These are phyloP conservation scores for Palythoa grandiflora DNA, from an alignment of 92 coral and sea anemone species.

Conservation along the genomic window DNA sequence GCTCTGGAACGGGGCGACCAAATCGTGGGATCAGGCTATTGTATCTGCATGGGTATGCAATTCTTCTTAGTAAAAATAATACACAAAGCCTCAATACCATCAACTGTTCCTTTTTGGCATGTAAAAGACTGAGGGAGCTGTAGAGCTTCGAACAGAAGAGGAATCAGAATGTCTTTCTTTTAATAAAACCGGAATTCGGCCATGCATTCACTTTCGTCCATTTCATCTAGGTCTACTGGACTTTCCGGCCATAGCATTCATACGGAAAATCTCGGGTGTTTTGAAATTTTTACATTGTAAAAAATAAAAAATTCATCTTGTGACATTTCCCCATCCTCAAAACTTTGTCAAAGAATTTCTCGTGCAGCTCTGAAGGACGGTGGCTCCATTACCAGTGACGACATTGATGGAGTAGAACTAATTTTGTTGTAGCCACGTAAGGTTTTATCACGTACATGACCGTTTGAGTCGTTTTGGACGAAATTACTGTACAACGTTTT, in stretches of 20 bases:
- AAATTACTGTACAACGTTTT: no score
- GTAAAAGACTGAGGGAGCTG: conserved; percentile 32
- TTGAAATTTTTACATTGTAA: conserved; percentile 15
- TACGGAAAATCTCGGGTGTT: conserved; percentile 45
- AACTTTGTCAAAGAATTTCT: conserved; percentile 31
- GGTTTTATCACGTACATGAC: no score
- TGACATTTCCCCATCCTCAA: conserved; percentile 14
- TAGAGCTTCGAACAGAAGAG: conserved; percentile 13
- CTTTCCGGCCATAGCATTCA: neutral
- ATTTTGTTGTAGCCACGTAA: no score
- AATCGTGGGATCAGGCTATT: neutral
- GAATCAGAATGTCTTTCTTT: conserved; percentile 14
- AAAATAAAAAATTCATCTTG: conserved; percentile 43
- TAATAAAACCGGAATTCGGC: conserved; percentile 22
- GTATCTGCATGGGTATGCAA: neutral
- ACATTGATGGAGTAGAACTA: no score
- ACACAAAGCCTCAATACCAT: neutral
- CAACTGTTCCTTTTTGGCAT: conserved; percentile 32
- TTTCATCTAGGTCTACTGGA: neutral
- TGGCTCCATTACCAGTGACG: no score
- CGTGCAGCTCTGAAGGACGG: conserved; percentile 30
- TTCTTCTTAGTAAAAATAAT: neutral
- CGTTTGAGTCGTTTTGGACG: no score
- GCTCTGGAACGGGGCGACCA: neutral
- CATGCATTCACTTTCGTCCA: conserved; percentile 42